Conservation (phyloP, 2,113 vertebrate species). For the Motacilla alba region DNA sequence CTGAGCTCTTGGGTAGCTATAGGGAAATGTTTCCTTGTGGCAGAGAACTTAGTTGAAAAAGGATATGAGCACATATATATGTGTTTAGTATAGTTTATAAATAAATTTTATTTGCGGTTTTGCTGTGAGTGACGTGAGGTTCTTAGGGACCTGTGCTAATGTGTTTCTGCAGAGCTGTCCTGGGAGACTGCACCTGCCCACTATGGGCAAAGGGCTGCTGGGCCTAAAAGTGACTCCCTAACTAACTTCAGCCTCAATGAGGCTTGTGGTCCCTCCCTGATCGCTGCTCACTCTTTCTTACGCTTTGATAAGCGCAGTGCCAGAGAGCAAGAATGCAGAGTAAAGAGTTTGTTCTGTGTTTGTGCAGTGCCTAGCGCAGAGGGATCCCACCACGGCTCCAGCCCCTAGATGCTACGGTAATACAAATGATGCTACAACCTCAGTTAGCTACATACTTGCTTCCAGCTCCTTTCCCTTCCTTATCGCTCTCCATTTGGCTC, state of each 20-base stretch:
- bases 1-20: neutral
- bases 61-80: neutral
- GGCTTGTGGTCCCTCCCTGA: neutral
- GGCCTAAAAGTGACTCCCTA: neutral
- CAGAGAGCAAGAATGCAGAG: neutral
- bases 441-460: neutral
- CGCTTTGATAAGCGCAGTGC: neutral
- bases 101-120: neutral
- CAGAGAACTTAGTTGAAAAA: neutral
- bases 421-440: neutral
- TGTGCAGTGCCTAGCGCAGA: constrained; percentile 51
- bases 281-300: neutral
- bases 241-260: neutral
- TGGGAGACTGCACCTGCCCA: neutral
- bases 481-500: neutral
- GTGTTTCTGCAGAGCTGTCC: neutral
- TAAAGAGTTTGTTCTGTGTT: constrained; percentile 51
- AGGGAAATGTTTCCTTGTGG: neutral
- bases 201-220: accelerated
- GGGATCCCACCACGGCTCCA: neutral
- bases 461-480: neutral
- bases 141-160: neutral
- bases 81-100: neutral
- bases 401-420: constrained; percentile 42
- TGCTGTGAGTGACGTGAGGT: neutral